Percentiles rank a stretch among this genome's conserved stretches.
Conservation (phyloP, 2,888 invertebrate species). For the Idaea aversata region DNA sequence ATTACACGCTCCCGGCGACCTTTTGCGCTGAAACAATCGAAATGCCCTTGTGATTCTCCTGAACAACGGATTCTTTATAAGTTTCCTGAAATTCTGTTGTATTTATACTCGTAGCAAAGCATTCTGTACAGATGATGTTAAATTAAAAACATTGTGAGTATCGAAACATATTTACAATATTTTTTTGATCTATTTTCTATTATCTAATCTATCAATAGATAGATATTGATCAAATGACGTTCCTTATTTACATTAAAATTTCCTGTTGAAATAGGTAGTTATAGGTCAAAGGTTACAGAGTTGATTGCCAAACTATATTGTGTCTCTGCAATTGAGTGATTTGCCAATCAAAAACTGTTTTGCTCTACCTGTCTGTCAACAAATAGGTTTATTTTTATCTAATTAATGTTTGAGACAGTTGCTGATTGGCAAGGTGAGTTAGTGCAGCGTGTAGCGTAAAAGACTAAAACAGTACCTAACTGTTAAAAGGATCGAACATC, state of each 20-base stretch:
- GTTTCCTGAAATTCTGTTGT: conserved; percentile 7
- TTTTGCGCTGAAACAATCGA: conserved; percentile 76
- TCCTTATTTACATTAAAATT: neutral
- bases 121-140: conserved; percentile 1
- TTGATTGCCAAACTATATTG: conserved; percentile 43
- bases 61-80: neutral
- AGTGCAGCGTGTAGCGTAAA: conserved; percentile 38
- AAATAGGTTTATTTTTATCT: conserved; percentile 35
- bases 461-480: conserved; percentile 21
- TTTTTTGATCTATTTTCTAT: neutral
- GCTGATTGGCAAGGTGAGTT: conserved; percentile 40
- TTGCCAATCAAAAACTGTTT: conserved; percentile 49
- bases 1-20: conserved; percentile 56
- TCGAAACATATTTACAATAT: conserved; percentile 1
- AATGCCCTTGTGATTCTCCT: conserved; percentile 33
- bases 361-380: conserved; percentile 34
- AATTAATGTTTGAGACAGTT: conserved; percentile 26
- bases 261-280: neutral
- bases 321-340: conserved; percentile 38
- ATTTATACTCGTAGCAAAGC: conserved; percentile 6
- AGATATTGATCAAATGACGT: neutral
- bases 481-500: conserved; percentile 2
- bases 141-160: conserved; percentile 11
- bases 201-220: neutral
- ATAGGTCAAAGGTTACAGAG: conserved; percentile 31